These are phyloP conservation scores for Siniperca undulata DNA, from an alignment of 2,797 vertebrate genomes.

Conservation along the genomic window DNA sequence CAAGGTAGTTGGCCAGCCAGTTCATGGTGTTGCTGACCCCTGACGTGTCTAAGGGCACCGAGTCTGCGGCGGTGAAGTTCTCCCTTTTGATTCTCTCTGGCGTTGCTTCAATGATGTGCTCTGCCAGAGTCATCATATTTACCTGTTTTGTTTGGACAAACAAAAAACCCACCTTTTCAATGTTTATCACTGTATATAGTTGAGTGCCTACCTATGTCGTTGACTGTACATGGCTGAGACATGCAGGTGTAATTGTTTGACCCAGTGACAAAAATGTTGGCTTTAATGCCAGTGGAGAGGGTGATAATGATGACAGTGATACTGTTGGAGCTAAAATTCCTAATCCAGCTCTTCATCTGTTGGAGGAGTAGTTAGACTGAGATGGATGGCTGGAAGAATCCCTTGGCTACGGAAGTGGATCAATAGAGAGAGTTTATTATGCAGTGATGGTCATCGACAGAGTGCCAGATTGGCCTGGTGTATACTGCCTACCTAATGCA, in stretches of 20 bases:
- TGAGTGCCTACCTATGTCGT: background rate
- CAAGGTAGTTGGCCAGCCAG: slow-evolving; percentile 99
- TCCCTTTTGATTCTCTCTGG: slow-evolving; percentile 98
- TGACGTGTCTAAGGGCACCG: slow-evolving; percentile 87
- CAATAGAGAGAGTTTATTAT: slow-evolving; percentile 85
- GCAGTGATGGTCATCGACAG: slow-evolving; percentile 78
- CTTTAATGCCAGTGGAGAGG: slow-evolving; percentile 21
- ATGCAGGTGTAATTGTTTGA: slow-evolving; percentile 33
- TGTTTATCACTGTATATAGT: background rate
- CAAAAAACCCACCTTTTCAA: background rate
- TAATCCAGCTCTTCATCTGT: slow-evolving; percentile 61
- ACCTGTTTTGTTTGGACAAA: slow-evolving; percentile 81
- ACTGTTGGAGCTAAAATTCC: slow-evolving; percentile 52
- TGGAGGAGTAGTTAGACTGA: slow-evolving; percentile 64
- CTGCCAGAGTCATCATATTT: slow-evolving; percentile 98
- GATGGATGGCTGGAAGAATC: slow-evolving; percentile 78
- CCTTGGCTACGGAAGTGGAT: slow-evolving; percentile 77
- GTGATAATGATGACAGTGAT: slow-evolving; percentile 47
- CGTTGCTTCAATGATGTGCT: slow-evolving; percentile 98
- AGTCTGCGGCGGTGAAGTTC: slow-evolving; percentile 90
- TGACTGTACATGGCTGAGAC: background rate
- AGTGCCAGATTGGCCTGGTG: slow-evolving; percentile 56
- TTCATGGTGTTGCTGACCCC: slow-evolving; percentile 96
- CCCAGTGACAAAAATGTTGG: slow-evolving; percentile 9
- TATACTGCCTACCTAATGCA: slow-evolving; percentile 38